Conservation (phyloP, 1,140 invertebrate species). For the Trachelipus rathkii region DNA sequence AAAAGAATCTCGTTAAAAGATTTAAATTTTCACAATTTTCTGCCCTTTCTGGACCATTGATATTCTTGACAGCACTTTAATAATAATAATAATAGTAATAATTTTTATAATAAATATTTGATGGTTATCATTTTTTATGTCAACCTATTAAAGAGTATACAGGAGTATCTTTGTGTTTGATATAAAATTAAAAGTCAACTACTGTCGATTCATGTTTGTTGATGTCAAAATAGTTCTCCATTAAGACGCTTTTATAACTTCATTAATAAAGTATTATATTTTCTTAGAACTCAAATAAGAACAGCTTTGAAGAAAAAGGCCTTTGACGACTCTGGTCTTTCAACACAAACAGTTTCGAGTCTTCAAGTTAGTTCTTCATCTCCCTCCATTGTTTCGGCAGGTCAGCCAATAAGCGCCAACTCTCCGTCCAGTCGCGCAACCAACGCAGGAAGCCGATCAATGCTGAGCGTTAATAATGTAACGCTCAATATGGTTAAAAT, state of each 20-base stretch:
- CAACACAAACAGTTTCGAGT: slow-evolving; percentile 62
- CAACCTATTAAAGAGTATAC: no score
- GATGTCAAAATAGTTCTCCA: no score
- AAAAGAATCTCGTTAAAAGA: no score
- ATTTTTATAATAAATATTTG: no score
- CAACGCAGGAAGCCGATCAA: slow-evolving; percentile 18
- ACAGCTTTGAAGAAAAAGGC: slow-evolving; percentile 87
- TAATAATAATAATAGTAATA: no score
- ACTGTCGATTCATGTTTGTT: no score
- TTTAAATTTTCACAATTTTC: no score
- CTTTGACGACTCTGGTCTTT: slow-evolving; percentile 84
- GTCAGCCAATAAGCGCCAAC: neutral
- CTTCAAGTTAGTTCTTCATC: slow-evolving; percentile 46
- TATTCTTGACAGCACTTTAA: no score
- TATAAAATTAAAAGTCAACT: no score
- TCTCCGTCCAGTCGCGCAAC: slow-evolving; percentile 25
- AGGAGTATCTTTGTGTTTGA: no score
- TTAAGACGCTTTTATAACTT: slow-evolving; percentile 20
- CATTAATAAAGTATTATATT: slow-evolving; percentile 28
- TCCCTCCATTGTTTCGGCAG: slow-evolving; percentile 47
- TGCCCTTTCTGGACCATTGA: no score
- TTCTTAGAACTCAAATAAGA: slow-evolving; percentile 76
- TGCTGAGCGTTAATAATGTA: slow-evolving; percentile 58
- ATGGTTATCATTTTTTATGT: no score
- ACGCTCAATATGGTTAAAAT: slow-evolving; percentile 85